These are phyloP conservation scores for Chaenogobius annularis DNA, from an alignment of 2,113 vertebrate species.

Conservation along the genomic window DNA sequence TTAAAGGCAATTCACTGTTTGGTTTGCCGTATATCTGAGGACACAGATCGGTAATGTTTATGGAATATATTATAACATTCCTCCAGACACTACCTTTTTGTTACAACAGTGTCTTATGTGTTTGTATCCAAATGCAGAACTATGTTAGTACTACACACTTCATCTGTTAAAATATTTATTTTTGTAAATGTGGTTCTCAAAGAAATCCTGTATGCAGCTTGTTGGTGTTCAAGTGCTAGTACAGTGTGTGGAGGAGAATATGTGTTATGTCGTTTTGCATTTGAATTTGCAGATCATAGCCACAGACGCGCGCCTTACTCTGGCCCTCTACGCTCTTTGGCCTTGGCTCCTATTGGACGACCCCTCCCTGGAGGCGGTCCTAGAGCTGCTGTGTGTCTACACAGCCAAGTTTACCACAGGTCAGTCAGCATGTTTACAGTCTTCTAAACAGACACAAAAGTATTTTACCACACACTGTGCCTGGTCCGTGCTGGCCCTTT, in stretches of 20 bases:
- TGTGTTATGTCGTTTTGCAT: slow-evolving; percentile 12
- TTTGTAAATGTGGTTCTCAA: slow-evolving; percentile 13
- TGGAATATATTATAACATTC: neutral
- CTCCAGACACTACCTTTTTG: neutral
- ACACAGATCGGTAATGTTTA: too few relatives aligned
- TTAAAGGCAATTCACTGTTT: neutral
- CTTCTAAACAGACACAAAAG: slow-evolving; percentile 7
- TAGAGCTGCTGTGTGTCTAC: slow-evolving; percentile 93
- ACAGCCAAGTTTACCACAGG: slow-evolving; percentile 85
- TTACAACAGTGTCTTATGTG: neutral
- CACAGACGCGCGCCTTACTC: slow-evolving; percentile 80
- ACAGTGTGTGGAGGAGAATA: slow-evolving; percentile 1
- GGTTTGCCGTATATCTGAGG: neutral
- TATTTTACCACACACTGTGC: slow-evolving; percentile 58
- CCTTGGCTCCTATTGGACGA: slow-evolving; percentile 90
- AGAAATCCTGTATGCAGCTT: slow-evolving; percentile 9
- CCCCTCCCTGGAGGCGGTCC: slow-evolving; percentile 79
- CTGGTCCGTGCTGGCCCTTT: slow-evolving; percentile 50
- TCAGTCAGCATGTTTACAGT: slow-evolving; percentile 76
- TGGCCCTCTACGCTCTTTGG: slow-evolving; percentile 84
- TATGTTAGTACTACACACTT: neutral
- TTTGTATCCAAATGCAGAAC: neutral
- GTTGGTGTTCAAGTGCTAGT: neutral
- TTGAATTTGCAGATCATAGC: slow-evolving; percentile 78
- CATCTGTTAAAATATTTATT: neutral